Base-by-base conservation (phyloP, 2,113 vertebrate species). In the Ploceus nigricollis region DNA sequence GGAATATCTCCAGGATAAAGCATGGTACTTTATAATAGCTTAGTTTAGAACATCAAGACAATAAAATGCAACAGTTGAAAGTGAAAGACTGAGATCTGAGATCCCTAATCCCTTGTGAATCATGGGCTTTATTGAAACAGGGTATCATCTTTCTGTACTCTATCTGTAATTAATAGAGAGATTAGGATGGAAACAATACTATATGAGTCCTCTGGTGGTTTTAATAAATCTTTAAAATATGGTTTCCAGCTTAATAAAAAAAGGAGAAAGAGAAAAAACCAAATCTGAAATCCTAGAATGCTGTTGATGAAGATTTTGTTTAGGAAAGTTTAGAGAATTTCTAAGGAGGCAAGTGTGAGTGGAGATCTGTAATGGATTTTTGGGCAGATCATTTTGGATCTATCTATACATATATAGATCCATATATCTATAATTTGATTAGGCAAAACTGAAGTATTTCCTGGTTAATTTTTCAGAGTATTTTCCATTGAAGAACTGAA, bases 191-290 rank as follows among this genome's bases (percentile, higher is more conserved):
- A 56, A 76, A 70, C 42, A 42, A 17, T 5, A 28, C 13, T 44
- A 3, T 3, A 6, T 35, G 14, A 42, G 6, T 83, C 23, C 25
- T 87, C 25, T 70, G 33, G 44, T 47, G 2, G 30, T 58, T 82
- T 89, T 66, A 33, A 48, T 73, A 11, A 31, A 30, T 54, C 60
- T 71, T 58, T 85, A 45, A 58, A 18, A 27, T 7, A 27, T 2
- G 0, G 51, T 60, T 92, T 87, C 7, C 7, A 10, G 11, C 24
- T 23, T 3, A 53, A 54, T 69, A 58, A 4, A 4, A 18, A 33
- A 3, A 1, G 20, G 40, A 3, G 2, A 6, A 27, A 19, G 0
- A 7, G 3, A 7, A 30, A 37, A 57, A 48, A 1, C 0, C 5
- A 11, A 37, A 28, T 13, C 3, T 66, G 17, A 75, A 79, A 51